Percentiles rank a stretch among this genome's conserved stretches.
Evolutionary conservation across 2,888 invertebrate species (phyloP).

Genomic region (Saturnia japonica): DNA sequence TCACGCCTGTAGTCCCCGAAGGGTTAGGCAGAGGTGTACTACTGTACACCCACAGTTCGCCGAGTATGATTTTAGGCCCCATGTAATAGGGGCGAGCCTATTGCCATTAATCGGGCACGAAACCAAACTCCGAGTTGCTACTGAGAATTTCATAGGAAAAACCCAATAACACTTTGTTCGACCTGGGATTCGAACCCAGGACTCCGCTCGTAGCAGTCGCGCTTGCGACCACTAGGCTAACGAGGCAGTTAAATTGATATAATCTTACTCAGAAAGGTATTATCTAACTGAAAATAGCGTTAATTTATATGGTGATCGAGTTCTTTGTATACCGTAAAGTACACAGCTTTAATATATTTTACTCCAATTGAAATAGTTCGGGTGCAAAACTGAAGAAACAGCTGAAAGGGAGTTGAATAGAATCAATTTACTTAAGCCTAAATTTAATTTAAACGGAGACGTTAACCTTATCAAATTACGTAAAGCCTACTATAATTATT

Average conservation of each 20-base stretch:
- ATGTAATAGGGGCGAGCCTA: too few species aligned
- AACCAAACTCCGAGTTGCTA: too few species aligned
- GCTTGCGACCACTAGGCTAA: too few species aligned
- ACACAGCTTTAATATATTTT: slow-evolving; percentile 18
- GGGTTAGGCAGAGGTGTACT: too few species aligned
- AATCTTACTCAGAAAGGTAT: slow-evolving; percentile 9
- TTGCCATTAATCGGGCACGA: too few species aligned
- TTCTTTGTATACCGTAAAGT: slow-evolving; percentile 6
- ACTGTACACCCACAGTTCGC: too few species aligned
- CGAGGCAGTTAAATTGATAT: background rate
- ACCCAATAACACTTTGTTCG: too few species aligned
- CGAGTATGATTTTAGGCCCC: too few species aligned
- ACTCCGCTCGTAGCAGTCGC: too few species aligned
- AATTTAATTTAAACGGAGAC: slow-evolving; percentile 2
- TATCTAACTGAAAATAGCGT: slow-evolving; percentile 2
- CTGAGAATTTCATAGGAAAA: too few species aligned
- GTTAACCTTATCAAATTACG: background rate
- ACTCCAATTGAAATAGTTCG: slow-evolving; percentile 23
- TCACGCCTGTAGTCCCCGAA: too few species aligned
- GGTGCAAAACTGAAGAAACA: slow-evolving; percentile 20
- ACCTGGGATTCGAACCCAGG: too few species aligned
- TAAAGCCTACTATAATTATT: background rate
- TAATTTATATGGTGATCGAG: slow-evolving; percentile 1
- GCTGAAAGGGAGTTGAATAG: slow-evolving; percentile 15
- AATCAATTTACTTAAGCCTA: slow-evolving; percentile 18